These are phyloP conservation scores for Antennarius maculatus DNA, from an alignment of 2,797 vertebrate species.

Conservation along the genomic window DNA sequence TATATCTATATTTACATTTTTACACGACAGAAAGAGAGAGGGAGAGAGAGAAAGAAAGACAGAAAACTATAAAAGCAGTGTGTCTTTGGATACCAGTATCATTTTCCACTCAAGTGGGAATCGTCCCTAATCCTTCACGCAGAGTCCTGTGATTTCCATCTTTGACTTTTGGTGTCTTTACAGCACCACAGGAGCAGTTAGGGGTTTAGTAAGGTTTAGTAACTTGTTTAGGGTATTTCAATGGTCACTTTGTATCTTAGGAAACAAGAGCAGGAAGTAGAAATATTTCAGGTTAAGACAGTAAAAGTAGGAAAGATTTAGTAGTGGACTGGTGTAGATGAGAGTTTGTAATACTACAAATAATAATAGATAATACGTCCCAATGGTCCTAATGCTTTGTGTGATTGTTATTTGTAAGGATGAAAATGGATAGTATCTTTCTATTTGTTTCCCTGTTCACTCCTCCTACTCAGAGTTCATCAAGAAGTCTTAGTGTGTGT, in stretches of 20 bases:
- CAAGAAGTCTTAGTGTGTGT: constrained; percentile 38
- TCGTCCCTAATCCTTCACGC: neutral
- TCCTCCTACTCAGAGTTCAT: constrained; percentile 48
- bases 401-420: neutral
- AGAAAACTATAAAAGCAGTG: neutral
- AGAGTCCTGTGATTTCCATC: neutral
- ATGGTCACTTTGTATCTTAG: neutral
- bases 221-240: neutral
- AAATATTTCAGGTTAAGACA: constrained; percentile 5
- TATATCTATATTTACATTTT: too few species aligned
- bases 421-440: constrained; percentile 18
- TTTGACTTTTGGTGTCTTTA: neutral
- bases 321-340: constrained; percentile 3
- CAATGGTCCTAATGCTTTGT: neutral
- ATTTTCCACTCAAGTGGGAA: too few species aligned
- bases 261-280: neutral
- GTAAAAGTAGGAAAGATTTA: constrained; percentile 7
- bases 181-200: neutral
- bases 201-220: neutral
- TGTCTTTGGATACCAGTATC: neutral
- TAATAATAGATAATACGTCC: too few species aligned
- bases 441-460: constrained; percentile 9
- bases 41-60: neutral
- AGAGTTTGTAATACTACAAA: neutral
- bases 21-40: too few species aligned